Evolutionary conservation across 30 jellyfish, hydroid and myxozoan species (phyloP), one percentile per base, ranked within the genome.

Genomic region (Mastigias papua): DNA sequence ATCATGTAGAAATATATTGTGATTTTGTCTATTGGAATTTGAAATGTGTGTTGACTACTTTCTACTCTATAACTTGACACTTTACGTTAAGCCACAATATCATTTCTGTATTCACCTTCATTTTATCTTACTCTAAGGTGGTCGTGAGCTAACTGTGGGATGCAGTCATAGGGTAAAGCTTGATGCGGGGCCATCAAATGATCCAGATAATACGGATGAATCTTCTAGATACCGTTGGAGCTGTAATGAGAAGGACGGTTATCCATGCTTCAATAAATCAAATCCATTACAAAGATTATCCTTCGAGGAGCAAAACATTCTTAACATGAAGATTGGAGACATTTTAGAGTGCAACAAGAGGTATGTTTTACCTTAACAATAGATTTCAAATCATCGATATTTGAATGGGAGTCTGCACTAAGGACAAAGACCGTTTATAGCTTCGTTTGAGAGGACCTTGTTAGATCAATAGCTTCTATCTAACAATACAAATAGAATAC

Each of bases 61-160:
- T n/a, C n/a, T n/a, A n/a, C n/a, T n/a, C n/a, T n/a, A n/a, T n/a
- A n/a, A n/a, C n/a, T n/a, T n/a, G n/a, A n/a, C n/a, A n/a, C n/a
- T n/a, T n/a, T n/a, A n/a, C n/a, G n/a, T n/a, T n/a, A n/a, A n/a
- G n/a, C n/a, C n/a, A n/a, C n/a, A n/a, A n/a, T n/a, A n/a, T n/a
- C n/a, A n/a, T n/a, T n/a, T n/a, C n/a, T n/a, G n/a, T n/a, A n/a
- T n/a, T n/a, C n/a, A n/a, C n/a, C n/a, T n/a, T n/a, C n/a, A 6
- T 11, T 37, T 37, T 37, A 37, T 50, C 42, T n/a, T 28, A 16
- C 22, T 9, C 33, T 6, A 11, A 85, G 94, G 94, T 33, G 94
- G 94, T 13, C 74, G 78, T 26, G 74, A 73, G 32, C 58, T 85
- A 88, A 85, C 94, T 25, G 84, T 85, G 22, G 94, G 94, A 10